Base-by-base conservation (phyloP, 2,113 vertebrate genomes). In the Tretioscincus oriximinensis region DNA sequence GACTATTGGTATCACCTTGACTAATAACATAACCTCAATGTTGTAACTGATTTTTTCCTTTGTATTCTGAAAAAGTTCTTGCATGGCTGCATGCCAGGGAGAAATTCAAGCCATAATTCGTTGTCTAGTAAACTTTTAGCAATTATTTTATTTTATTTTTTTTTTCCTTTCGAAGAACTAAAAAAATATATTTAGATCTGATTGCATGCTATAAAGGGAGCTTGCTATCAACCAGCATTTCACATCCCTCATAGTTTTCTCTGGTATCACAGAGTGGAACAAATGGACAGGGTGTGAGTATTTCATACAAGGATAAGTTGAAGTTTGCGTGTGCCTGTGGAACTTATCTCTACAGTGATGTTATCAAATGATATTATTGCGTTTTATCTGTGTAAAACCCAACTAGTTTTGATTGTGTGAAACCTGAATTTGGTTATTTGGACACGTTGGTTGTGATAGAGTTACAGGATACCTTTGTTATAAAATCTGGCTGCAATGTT, bases 41-140 rank as follows among this genome's bases (percentile, higher is more conserved):
- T 2, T 45, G 41, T 7, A 63, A 51, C 73, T 76, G 72, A 66
- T 80, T 86, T 78, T 65, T 79, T 69, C 63, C 51, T 76, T 76
- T 45, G 45, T 70, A 76, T 82, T 70, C 81, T 35, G 31, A 35
- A 60, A 22, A 28, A 63, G 80, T 63, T 76, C 54, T 26, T 0
- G 35, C 68, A 10, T 5, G 16, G 1, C 14, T 76, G 1, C n/a
- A 26, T 66, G 20, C 8, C 47, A 86, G 26, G 77, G 0, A 1
- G 20, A 82, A 72, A 73, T 9, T 9, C 61, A 51, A 51, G 3
- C 47, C 41, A 80, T 6, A 29, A 14, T 76, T 81, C 76, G 7
- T 31, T 6, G 70, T 24, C 71, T 26, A 81, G 71, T 41, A 71
- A 9, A 51, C 26, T 82, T 51, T 80, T 41, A 61, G 49, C 0